phyloP scores from a whole-genome alignment of 2,888 invertebrate species.

The Notocelia uddmanniana region DNA sequence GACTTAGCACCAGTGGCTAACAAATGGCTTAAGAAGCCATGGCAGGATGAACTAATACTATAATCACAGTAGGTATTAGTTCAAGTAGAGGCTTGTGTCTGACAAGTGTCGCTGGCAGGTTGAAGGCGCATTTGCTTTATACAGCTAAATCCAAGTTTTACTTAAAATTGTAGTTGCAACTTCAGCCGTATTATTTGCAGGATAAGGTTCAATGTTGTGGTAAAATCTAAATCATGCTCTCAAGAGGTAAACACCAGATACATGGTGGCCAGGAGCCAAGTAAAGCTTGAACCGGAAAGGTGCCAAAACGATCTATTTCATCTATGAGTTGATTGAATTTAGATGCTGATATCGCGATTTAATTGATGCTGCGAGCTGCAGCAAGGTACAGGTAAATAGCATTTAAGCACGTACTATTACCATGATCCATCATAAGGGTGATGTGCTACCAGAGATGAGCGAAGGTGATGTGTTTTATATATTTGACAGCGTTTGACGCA shows the following conservation, averaged over 20 bases:
- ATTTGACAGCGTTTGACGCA: too few species aligned
- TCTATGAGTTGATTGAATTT: slow-evolving; percentile 2
- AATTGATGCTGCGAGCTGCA: not conserved
- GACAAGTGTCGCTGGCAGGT: not conserved
- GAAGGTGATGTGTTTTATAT: too few species aligned
- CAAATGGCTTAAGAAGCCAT: not conserved
- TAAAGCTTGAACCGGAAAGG: not conserved
- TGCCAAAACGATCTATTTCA: slow-evolving; percentile 17
- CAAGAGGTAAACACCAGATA: not conserved
- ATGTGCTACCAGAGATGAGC: too few species aligned
- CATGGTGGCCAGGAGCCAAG: slow-evolving; percentile 28
- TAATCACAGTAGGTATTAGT: not conserved
- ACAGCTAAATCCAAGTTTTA: not conserved
- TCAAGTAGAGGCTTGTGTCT: not conserved
- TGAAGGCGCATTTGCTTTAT: slow-evolving; percentile 6
- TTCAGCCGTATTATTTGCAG: not conserved
- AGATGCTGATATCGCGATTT: not conserved
- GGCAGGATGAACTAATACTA: not conserved
- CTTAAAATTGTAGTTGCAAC: not conserved
- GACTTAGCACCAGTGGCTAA: not conserved
- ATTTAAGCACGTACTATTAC: not conserved
- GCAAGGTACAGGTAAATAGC: not conserved
- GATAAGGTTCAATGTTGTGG: not conserved
- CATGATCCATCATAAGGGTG: too few species aligned
- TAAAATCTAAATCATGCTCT: not conserved